Evolutionary conservation across 2,113 vertebrate genomes (phyloP), one percentile per base, ranked within the genome.

Genomic region (cattle (Bos taurus)): DNA sequence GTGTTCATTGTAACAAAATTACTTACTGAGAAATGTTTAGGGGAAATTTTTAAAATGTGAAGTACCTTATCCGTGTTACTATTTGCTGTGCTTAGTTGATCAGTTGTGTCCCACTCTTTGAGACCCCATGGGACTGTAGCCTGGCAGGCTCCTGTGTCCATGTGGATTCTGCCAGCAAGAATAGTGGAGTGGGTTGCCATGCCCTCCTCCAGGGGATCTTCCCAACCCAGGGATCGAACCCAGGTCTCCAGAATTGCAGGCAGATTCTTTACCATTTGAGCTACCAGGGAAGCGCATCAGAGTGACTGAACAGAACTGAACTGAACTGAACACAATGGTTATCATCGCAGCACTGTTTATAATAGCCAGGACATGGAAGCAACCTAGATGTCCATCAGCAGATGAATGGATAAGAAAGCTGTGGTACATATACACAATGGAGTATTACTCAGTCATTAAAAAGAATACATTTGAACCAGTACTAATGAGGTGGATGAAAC

Each of bases 81-180:
- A 7, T 67, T n/a, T n/a, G 33, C 33, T 67, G 7, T n/a, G 33
- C 62, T 67, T 5, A n/a, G 8, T 67, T 0, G 16, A n/a, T 64
- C 16, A 64, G 16, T n/a, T n/a, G 16, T 67, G 33, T 67, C 33
- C 8, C 16, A 9, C 3, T n/a, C 16, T 67, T 67, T n/a, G 64
- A 19, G 64, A 67, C 33, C 0, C 64, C 33, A 10, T 67, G 0
- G 33, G 64, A 5, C 64, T n/a, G 4, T 67, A 67, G 33, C 33
- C 64, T 0, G 0, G 8, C 33, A 67, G 64, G 64, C 4, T 67
- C 16, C 64, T 67, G 33, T 19, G 8, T 67, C 8, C 64, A 67
- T 67, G 64, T 17, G 71, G 71, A 25, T 77, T 77, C 6, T 43
- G 10, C 74, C 28, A 25, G 40, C 6, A 77, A 46, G 6, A 46